phyloP scores from a whole-genome alignment of 2,113 vertebrate genomes.

The Microtus oregoni region DNA sequence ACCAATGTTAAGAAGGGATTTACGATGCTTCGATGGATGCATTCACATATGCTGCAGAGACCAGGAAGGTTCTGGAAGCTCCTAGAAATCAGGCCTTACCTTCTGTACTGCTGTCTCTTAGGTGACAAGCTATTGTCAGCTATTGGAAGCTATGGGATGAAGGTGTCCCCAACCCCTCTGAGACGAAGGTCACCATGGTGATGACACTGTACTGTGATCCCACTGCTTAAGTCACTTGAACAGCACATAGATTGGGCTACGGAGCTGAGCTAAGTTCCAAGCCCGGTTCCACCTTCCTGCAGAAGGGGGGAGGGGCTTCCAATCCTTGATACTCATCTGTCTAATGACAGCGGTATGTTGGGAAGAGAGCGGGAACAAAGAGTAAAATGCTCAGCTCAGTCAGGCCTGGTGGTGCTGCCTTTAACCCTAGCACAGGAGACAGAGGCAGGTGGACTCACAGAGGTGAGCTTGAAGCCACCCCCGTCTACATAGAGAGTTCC shows the following conservation, averaged over 20 bases:
- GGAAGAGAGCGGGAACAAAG: background rate
- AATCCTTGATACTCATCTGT: background rate
- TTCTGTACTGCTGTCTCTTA: background rate
- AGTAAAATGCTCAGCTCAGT: background rate
- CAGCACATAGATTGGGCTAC: background rate
- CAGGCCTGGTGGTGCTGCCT: background rate
- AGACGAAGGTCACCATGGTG: background rate
- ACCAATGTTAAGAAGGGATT: background rate
- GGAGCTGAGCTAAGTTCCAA: background rate
- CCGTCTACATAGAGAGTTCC: background rate
- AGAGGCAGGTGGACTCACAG: background rate
- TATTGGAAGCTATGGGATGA: background rate
- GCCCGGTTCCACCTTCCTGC: background rate
- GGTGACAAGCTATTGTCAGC: too few relatives aligned
- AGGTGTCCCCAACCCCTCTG: background rate
- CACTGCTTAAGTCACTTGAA: background rate
- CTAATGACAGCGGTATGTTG: background rate
- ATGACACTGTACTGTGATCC: rapidly evolving
- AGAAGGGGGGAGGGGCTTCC: too few relatives aligned
- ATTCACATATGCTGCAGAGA: too few relatives aligned
- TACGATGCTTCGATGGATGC: rapidly evolving
- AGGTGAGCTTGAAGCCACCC: background rate
- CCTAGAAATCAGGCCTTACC: background rate
- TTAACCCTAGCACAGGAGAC: background rate
- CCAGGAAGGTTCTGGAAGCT: background rate